Evolutionary conservation across 2,797 vertebrate genomes (phyloP), one percentile per base, ranked within the genome.

Genomic region (Oceanodroma leucorhoa): DNA sequence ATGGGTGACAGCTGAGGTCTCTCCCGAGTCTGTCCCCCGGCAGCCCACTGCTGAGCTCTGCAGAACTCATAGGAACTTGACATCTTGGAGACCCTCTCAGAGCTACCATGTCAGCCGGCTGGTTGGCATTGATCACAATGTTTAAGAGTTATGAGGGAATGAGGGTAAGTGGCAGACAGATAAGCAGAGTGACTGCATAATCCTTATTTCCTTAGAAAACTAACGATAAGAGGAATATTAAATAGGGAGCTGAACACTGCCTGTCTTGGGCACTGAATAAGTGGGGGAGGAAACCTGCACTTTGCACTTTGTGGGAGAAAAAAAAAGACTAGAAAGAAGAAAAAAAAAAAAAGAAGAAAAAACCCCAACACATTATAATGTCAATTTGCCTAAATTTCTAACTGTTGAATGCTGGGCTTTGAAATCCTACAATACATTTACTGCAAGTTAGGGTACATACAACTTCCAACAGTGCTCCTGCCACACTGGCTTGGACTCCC

Each of bases 281-380:
- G 11, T 0, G 0, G 18, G 17, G 6, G 20, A 0, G 0, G 5
- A 66, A 85, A 26, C 1, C 6, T 17, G 14, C 11, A 16, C 15
- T 77, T 76, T 0, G 0, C 21, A 38, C 10, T 69, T 50, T 14
- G 5, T 26, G 20, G 3, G 14, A 45, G 32, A 2, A 2, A 15
- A 62, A 45, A 38, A 62, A 5, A 1, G 2, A 16, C 9, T 9
- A 65, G 18, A 45, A 64, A 54, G 9, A 48, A 53, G 5, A 27
- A 21, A 4, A 11, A 5, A 4, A 16, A 9, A 9, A 10, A 4
- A 18, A 2, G 1, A 38, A 15, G 5, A 13, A 66, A 32, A 23
- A 3, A 1, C 1, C 7, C 1, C 26, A 43, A 46, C 6, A 45
- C 1, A 26, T 65, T 79, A 43, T 51, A 48, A 53, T 11, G 3